Percentiles rank a stretch among this genome's conserved stretches.
Evolutionary conservation across 2,113 vertebrate genomes (phyloP).

Genomic region (cat (Felis catus)): DNA sequence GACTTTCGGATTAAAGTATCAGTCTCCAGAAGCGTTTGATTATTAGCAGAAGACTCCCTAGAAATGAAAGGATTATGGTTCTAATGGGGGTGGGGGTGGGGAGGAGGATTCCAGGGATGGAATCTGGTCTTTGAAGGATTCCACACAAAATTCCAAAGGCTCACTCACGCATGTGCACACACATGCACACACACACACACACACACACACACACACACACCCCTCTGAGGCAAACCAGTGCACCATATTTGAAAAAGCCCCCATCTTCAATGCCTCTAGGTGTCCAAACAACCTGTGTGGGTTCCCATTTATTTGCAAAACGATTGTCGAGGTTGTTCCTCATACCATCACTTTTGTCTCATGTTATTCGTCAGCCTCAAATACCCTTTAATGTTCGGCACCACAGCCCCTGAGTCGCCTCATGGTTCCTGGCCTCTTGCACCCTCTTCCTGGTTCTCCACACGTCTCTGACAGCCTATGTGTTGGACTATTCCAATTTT

Average conservation of each 20-base stretch:
- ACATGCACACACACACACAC: background rate
- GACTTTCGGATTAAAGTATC: background rate
- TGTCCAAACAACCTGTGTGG: background rate
- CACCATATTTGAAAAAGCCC: background rate
- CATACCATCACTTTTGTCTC: no score
- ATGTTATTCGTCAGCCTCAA: background rate
- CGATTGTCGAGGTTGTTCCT: background rate
- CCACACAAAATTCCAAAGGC: background rate
- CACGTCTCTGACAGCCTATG: background rate
- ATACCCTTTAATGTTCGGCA: background rate
- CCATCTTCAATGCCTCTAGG: background rate
- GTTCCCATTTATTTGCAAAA: background rate
- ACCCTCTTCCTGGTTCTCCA: background rate
- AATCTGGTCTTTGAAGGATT: background rate
- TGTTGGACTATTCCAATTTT: no score
- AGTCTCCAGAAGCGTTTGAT: background rate
- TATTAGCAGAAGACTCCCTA: background rate
- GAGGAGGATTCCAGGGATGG: background rate
- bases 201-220: background rate
- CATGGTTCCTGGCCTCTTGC: rapidly evolving
- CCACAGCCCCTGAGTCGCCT: background rate
- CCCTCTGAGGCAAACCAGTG: background rate
- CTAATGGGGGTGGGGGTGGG: background rate
- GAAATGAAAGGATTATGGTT: background rate
- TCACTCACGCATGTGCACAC: background rate